These are phyloP conservation scores for Hecatera dysodea DNA, from an alignment of 2,888 invertebrate species.

Conservation along the genomic window DNA sequence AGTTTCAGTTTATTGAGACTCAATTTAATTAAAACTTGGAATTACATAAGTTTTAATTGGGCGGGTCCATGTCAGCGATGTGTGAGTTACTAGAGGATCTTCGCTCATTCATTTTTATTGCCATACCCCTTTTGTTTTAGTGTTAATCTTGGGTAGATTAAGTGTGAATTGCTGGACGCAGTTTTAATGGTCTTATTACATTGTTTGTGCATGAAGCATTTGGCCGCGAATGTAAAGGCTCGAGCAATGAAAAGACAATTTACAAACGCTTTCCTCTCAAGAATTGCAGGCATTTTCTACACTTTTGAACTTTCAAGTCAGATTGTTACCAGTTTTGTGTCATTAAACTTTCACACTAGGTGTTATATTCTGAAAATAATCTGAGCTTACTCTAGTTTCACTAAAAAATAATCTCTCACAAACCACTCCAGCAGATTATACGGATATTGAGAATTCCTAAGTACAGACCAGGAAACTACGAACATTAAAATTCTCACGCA, in stretches of 20 bases:
- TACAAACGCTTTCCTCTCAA: neutral
- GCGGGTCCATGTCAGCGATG: constrained; percentile 55
- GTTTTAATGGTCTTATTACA: constrained; percentile 12
- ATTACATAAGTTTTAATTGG: constrained; percentile 78
- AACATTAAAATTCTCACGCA: constrained; percentile 51
- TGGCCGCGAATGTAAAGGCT: neutral
- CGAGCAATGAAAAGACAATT: neutral
- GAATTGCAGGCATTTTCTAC: neutral
- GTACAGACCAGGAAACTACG: constrained; percentile 46
- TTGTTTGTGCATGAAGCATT: constrained; percentile 2
- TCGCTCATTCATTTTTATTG: constrained; percentile 59
- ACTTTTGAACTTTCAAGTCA: too few species aligned
- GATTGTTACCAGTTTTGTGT: too few species aligned
- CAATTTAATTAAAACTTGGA: constrained; percentile 76
- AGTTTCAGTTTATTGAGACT: constrained; percentile 74
- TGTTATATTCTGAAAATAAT: constrained; percentile 3
- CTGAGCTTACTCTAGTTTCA: neutral
- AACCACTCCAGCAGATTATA: constrained; percentile 49
- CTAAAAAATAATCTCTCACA: constrained; percentile 30
- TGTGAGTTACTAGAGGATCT: constrained; percentile 53
- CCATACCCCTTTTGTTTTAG: constrained; percentile 49
- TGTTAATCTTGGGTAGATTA: constrained; percentile 19
- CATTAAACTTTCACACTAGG: neutral
- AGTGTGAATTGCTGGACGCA: neutral
- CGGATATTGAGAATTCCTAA: constrained; percentile 45